Conservation (phyloP, 2,113 vertebrate species). For the Stomatorhinus ivindoensis region DNA sequence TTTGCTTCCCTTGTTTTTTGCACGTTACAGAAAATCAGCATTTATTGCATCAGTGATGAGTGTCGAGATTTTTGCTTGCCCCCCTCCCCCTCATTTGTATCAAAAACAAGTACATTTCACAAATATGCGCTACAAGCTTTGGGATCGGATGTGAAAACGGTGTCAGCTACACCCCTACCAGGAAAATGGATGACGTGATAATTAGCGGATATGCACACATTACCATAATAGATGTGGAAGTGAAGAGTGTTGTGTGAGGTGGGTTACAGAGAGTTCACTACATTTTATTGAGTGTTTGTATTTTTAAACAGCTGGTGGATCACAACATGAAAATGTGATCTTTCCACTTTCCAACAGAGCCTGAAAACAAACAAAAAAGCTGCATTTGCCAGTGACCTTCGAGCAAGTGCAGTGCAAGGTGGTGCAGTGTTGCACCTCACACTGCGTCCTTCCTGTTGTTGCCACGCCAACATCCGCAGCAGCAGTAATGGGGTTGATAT, state of each 20-base stretch:
- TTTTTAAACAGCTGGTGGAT: neutral
- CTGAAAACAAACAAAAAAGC: neutral
- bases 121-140: neutral
- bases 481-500: neutral
- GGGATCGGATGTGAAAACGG: neutral
- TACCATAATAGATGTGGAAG: neutral
- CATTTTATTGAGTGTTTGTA: neutral
- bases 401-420: neutral
- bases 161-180: neutral
- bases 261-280: neutral
- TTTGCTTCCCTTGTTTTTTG: neutral
- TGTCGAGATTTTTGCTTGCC: neutral
- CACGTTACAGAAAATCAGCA: neutral
- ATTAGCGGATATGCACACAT: neutral
- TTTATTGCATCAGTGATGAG: slow-evolving; percentile 16
- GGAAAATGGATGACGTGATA: neutral
- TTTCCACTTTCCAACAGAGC: neutral
- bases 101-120: neutral
- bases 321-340: neutral
- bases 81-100: neutral
- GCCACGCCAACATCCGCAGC: neutral
- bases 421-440: neutral
- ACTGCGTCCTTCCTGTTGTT: neutral
- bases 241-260: neutral
- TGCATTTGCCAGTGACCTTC: neutral